Evolutionary conservation across 1,140 invertebrate species (phyloP).

Genomic region (Coboldia fuscipes): DNA sequence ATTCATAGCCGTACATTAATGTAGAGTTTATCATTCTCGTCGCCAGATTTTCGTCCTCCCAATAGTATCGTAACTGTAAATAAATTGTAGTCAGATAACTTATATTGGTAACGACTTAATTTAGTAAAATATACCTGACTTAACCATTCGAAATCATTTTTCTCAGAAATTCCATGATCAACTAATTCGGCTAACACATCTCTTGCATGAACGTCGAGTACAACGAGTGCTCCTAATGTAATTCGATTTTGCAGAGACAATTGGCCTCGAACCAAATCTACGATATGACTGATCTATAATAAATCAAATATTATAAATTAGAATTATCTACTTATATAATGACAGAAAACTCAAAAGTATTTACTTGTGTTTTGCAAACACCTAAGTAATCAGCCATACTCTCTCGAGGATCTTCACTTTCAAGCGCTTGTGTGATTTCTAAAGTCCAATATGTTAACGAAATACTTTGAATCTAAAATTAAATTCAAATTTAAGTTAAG

Average conservation of each 20-base stretch:
- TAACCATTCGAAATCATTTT: slow-evolving; percentile 81
- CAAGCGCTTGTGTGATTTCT: slow-evolving; percentile 52
- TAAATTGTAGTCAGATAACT: background rate
- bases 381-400: slow-evolving; percentile 30
- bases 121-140: slow-evolving; percentile 31
- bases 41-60: slow-evolving; percentile 55
- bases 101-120: no score
- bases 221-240: slow-evolving; percentile 72
- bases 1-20: slow-evolving; percentile 86
- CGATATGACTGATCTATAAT: slow-evolving; percentile 56
- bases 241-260: slow-evolving; percentile 74
- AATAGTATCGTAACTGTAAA: slow-evolving; percentile 68
- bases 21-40: slow-evolving; percentile 85
- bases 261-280: slow-evolving; percentile 67
- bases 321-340: no score
- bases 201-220: slow-evolving; percentile 79
- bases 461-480: slow-evolving; percentile 50
- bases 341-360: no score
- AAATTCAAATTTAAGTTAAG: background rate
- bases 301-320: no score
- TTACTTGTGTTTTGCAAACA: slow-evolving; percentile 25
- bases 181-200: slow-evolving; percentile 62
- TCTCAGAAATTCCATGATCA: slow-evolving; percentile 35
- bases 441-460: slow-evolving; percentile 77
- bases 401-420: slow-evolving; percentile 21